Evolutionary conservation across 2,797 vertebrate genomes (phyloP).

Genomic region (Urophycis tenuis): DNA sequence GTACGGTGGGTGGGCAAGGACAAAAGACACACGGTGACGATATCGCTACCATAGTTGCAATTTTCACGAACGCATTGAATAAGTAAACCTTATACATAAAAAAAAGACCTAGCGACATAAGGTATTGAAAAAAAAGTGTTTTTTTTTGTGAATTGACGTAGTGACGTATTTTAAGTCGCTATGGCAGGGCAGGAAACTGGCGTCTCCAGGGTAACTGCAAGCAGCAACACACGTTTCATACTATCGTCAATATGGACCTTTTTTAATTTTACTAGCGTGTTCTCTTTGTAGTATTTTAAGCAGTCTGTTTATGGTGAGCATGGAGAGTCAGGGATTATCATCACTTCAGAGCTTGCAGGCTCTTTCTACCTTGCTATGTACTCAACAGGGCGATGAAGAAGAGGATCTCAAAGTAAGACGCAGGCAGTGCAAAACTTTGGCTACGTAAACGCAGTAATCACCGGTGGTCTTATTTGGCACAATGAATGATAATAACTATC

Average conservation of each 20-base stretch:
- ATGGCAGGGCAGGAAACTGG: slow-evolving; percentile 17
- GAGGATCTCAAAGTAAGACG: slow-evolving; percentile 47
- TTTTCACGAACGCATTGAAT: background rate
- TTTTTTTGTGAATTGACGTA: background rate
- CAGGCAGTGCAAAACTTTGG: background rate
- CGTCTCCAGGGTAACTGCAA: background rate
- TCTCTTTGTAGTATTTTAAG: background rate
- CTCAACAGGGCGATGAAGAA: slow-evolving; percentile 39
- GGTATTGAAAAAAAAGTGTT: background rate
- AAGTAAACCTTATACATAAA: background rate
- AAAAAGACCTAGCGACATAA: background rate
- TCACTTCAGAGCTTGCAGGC: slow-evolving; percentile 48
- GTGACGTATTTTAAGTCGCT: slow-evolving; percentile 36
- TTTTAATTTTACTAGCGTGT: background rate
- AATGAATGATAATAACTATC: background rate
- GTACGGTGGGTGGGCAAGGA: slow-evolving; percentile 53
- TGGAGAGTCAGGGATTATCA: slow-evolving; percentile 49
- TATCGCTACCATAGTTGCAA: background rate
- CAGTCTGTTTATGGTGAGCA: slow-evolving; percentile 17
- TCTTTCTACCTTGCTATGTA: slow-evolving; percentile 57
- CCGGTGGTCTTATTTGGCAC: background rate
- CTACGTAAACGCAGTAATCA: background rate
- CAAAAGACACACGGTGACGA: slow-evolving; percentile 15
- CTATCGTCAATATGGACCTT: background rate
- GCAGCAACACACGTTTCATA: background rate